phyloP scores from a whole-genome alignment of 2,113 vertebrate genomes.

The Coryphaenoides rupestris region DNA sequence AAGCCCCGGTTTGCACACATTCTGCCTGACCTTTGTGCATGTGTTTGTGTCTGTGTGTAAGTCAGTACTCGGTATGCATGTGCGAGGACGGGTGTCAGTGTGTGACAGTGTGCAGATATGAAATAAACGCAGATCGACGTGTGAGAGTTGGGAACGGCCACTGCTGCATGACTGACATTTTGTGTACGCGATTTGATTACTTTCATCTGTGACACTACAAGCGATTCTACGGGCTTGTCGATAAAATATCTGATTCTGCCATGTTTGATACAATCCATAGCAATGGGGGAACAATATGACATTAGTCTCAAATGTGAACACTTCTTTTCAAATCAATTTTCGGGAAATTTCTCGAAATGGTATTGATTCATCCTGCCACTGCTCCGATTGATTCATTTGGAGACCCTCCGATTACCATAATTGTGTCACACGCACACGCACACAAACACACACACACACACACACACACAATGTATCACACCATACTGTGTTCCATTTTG shows the following conservation, averaged over 20 bases:
- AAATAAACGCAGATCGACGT: too few species aligned
- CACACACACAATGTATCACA: slow-evolving; percentile 3
- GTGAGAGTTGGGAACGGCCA: too few species aligned
- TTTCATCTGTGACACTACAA: too few species aligned
- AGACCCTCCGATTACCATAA: too few species aligned
- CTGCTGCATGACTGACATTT: too few species aligned
- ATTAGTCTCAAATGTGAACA: slow-evolving; percentile 12
- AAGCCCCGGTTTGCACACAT: slow-evolving; percentile 42
- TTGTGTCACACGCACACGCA: too few species aligned
- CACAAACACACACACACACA: too few species aligned
- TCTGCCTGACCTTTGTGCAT: slow-evolving; percentile 39
- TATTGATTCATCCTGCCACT: neutral
- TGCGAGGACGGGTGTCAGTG: neutral
- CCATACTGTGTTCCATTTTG: neutral
- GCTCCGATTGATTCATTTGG: too few species aligned
- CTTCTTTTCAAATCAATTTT: slow-evolving; percentile 14
- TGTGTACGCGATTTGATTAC: too few species aligned
- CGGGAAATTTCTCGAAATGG: neutral
- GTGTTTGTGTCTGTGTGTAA: slow-evolving; percentile 7
- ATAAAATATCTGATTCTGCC: slow-evolving; percentile 17
- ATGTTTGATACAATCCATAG: slow-evolving; percentile 20
- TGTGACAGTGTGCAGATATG: neutral
- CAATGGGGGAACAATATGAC: neutral
- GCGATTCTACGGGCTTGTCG: slow-evolving; percentile 13
- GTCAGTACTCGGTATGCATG: neutral